phyloP scores from a whole-genome alignment of 2,113 vertebrate species.

The Pelmatolapia mariae region DNA sequence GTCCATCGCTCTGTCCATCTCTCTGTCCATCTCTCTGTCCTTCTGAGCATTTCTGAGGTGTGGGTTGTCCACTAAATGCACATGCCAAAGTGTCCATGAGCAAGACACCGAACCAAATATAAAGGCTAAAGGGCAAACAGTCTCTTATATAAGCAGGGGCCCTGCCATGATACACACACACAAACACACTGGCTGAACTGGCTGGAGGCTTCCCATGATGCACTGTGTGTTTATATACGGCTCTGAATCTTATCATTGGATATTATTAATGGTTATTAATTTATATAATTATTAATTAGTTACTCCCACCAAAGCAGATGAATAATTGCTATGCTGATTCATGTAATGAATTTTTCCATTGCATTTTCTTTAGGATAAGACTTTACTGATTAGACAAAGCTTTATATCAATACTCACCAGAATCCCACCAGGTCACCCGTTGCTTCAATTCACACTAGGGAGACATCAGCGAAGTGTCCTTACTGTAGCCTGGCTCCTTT shows the following conservation, averaged over 20 bases:
- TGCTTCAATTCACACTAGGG: background rate
- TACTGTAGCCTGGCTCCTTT: background rate
- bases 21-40: background rate
- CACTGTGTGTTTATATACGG: background rate
- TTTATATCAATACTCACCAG: background rate
- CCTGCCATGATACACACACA: background rate
- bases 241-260: background rate
- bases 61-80: background rate
- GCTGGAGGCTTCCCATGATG: background rate
- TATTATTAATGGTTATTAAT: background rate
- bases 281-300: background rate
- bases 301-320: background rate
- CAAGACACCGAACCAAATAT: background rate
- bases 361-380: background rate
- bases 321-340: background rate
- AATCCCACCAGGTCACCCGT: background rate
- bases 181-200: background rate
- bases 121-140: background rate
- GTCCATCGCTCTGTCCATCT: background rate
- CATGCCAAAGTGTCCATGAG: background rate
- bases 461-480: background rate
- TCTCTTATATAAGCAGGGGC: background rate
- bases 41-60: background rate
- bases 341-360: background rate
- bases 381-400: background rate